These are phyloP conservation scores for Dendrolimus punctatus DNA, from an alignment of 1,140 invertebrate genomes.

Conservation along the genomic window DNA sequence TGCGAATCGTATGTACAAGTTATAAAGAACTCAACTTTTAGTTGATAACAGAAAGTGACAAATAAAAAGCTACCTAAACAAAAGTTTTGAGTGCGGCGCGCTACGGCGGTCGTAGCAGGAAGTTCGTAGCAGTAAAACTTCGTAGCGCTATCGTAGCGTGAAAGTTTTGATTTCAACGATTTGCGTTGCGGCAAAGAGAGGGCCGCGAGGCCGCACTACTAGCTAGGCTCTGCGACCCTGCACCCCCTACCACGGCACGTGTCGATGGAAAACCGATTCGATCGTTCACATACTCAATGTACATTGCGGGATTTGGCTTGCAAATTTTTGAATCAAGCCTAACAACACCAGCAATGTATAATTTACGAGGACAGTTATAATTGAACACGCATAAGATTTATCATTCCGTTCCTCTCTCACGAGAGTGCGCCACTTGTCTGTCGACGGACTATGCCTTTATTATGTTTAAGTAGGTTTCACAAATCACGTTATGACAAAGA, in stretches of 20 bases:
- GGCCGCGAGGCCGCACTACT: slow-evolving; percentile 56
- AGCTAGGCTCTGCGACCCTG: slow-evolving; percentile 41
- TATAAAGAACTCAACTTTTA: slow-evolving; percentile 39
- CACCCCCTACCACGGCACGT: slow-evolving; percentile 20
- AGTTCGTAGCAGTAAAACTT: slow-evolving; percentile 70
- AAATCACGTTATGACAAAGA: slow-evolving; percentile 39
- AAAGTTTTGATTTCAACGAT: slow-evolving; percentile 72
- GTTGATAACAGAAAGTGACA: slow-evolving; percentile 63
- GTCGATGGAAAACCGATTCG: neutral
- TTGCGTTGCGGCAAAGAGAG: slow-evolving; percentile 61
- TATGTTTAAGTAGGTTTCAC: slow-evolving; percentile 39
- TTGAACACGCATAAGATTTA: slow-evolving; percentile 34
- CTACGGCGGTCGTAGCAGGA: slow-evolving; percentile 64
- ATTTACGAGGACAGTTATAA: slow-evolving; percentile 3
- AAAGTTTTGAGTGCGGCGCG: slow-evolving; percentile 64
- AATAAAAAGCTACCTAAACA: slow-evolving; percentile 66
- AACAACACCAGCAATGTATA: slow-evolving; percentile 22
- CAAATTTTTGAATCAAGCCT: neutral
- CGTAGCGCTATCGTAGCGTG: slow-evolving; percentile 68
- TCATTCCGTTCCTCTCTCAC: slow-evolving; percentile 61
- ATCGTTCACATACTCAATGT: slow-evolving; percentile 2
- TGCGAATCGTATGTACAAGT: slow-evolving; percentile 19
- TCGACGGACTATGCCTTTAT: slow-evolving; percentile 51
- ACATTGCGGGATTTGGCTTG: slow-evolving; percentile 13
- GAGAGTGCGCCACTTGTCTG: slow-evolving; percentile 65